Base-by-base conservation (phyloP, 2,113 vertebrate species). In the Ageneiosus marmoratus region DNA sequence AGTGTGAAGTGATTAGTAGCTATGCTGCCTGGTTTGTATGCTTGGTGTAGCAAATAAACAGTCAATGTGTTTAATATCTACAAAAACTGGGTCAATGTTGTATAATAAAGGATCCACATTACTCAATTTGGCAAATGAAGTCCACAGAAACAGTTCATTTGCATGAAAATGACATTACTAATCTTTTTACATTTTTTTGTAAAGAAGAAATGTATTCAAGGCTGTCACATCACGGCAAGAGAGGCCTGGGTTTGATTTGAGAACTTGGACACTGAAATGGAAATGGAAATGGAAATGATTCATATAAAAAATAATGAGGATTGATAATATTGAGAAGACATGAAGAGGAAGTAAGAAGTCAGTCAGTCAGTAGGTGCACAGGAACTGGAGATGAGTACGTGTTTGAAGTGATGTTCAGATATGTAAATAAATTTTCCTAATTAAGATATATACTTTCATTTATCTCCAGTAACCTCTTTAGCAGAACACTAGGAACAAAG, bases 1-100 rank as follows among this genome's bases (percentile, higher is more conserved):
- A 51, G 46, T 74, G 70, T 74, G n/a, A 51, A 50, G 9, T 74
- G 46, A 74, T 74, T 74, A 51, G 70, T 74, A 50, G 70, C 69
- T 12, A 16, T 48, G 22, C 20, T 1, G n/a, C 37, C 67, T 12
- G 67, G 67, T 22, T 72, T 6, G 70, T 74, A 29, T 20, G 46
- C 6, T 74, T 51, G 46, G 46, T 74, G 70, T 29, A 29, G 69
- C 70, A 74, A 50, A 74, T 51, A 50, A 74, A 20, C 70, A 51
- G 70, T 44, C 70, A 51, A 50, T 51, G 27, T 50, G 7, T 46
- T 46, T 10, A 10, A 46, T 41, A 24, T 22, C 10, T 70, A 10
- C 22, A 70, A 70, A 70, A 70, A 70, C 6, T 72, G 44, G 41
- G 69, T 51, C 70, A 29, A 18, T 2, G 10, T 32, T 51, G 44